Evolutionary conservation across 2,113 vertebrate species (phyloP).

Genomic region (Tupaia tana): DNA sequence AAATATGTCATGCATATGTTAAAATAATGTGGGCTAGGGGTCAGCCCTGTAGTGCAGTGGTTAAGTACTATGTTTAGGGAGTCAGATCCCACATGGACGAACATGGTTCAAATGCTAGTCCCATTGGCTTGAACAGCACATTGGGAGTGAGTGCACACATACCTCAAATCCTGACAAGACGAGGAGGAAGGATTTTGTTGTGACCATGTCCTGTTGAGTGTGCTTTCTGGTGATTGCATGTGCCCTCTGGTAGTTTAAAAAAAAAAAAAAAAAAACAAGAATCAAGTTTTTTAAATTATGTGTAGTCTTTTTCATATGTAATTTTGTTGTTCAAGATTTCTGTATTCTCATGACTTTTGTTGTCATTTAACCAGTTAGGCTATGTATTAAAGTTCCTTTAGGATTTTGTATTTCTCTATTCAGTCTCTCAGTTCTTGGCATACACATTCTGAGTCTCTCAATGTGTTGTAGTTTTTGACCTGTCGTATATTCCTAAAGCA

Average conservation of each 20-base stretch:
- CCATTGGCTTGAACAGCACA: no score
- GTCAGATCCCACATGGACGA: no score
- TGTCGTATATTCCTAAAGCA: neutral
- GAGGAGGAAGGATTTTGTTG: no score
- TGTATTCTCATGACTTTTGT: neutral
- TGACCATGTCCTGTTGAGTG: no score
- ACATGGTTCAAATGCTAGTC: no score
- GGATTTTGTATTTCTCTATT: neutral
- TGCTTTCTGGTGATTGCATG: no score
- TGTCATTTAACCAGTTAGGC: neutral
- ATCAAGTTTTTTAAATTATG: neutral
- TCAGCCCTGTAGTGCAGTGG: no score
- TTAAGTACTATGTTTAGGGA: no score
- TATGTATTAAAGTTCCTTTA: neutral
- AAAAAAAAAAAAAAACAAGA: no score
- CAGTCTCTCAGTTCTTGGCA: neutral
- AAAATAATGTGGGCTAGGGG: neutral
- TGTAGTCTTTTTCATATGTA: neutral
- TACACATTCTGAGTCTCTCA: neutral
- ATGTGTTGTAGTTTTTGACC: neutral
- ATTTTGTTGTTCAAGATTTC: neutral
- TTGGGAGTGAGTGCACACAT: no score
- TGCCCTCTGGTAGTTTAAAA: no score
- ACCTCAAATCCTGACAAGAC: no score
- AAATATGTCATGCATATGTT: neutral